Evolutionary conservation across 92 coral and sea anemone species (phyloP), one percentile per base, ranked within the genome.

Genomic region (Siderastrea radians): DNA sequence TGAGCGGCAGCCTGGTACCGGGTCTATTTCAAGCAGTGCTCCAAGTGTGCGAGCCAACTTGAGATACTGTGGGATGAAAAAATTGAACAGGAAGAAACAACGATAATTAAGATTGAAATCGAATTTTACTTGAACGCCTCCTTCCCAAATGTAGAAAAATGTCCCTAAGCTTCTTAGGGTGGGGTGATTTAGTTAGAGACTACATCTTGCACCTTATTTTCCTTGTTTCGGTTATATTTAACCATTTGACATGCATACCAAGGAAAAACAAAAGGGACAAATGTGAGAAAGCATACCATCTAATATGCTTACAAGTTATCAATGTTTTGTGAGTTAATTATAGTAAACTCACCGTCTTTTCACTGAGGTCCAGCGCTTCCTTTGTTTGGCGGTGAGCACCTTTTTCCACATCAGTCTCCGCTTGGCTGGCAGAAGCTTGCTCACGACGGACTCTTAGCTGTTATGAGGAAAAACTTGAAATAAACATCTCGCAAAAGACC

Each of bases 321-420:
- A n/a, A 6, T 3, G 77, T 43, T 57, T 51, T 69, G 38, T 51
- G 14, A 1, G 14, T 17, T 1, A 17, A 78, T 19, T 8, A 48
- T 17, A 16, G 4, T 15, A 11, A 59, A 88, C 97, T 84, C 7
- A 96, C 99, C 87, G 93, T 96, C 69, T 96, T 94, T 73, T 96
- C 99, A 72, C 98, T 96, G 55, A 92, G 71, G 75, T 96, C 99
- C 87, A 96, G 62, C 9, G 98, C 94, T 49, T 91, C 95, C 89
- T 90, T 95, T n/a, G 99, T 94, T 46, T 96, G 94, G 52, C 87
- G 88, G 91, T 96, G 99, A 16, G 99, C 86, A 50, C 99, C 80
- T 66, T 92, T 94, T 90, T 94, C 99, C 10, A 95, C 86, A 72
- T 83, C 89, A 19, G 93, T 78, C 69, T 96, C 99, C 15, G 94